A percentile compares a stretch with the other conserved stretches of the same genome.
Evolutionary conservation across 2,113 vertebrate genomes (phyloP).

Genomic region (Emberiza fucata): DNA sequence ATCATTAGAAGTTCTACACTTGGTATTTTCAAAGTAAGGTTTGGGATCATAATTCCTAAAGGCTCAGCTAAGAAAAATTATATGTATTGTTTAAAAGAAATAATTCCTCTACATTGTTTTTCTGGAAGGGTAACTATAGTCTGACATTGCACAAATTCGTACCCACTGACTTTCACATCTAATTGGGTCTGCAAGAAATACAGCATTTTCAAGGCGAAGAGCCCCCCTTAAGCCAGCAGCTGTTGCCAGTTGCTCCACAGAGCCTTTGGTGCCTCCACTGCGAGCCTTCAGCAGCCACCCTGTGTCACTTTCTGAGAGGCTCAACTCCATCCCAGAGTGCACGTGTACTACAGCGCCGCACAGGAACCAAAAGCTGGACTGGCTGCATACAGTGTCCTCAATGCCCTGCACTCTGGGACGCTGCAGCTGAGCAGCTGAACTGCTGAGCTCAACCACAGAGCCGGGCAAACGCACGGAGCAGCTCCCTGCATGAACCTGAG

Average conservation of each 20-base stretch:
- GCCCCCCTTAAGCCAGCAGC: no score
- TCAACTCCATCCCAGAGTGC: not conserved
- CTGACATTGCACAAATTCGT: not conserved
- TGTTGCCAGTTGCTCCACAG: not conserved
- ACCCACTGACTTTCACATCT: not conserved
- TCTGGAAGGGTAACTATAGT: not conserved
- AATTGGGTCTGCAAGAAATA: not conserved
- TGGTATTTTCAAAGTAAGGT: not conserved
- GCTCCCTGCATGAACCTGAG: not conserved
- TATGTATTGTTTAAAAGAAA: not conserved
- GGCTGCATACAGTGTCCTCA: fast-evolving
- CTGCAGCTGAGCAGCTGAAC: not conserved
- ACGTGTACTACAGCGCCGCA: fast-evolving
- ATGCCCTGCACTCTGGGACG: fast-evolving
- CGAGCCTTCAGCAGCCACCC: not conserved
- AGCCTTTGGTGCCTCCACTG: fast-evolving
- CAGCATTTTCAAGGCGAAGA: not conserved
- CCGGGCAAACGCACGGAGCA: fast-evolving
- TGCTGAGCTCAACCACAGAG: not conserved
- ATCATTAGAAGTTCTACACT: not conserved
- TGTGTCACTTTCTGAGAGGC: fast-evolving
- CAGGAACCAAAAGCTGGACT: not conserved
- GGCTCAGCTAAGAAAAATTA: not conserved
- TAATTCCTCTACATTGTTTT: not conserved
- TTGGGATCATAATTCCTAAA: not conserved